Evolutionary conservation across 2,113 vertebrate species (phyloP), one percentile per base, ranked within the genome.

Genomic region (Cranoglanis bouderius): DNA sequence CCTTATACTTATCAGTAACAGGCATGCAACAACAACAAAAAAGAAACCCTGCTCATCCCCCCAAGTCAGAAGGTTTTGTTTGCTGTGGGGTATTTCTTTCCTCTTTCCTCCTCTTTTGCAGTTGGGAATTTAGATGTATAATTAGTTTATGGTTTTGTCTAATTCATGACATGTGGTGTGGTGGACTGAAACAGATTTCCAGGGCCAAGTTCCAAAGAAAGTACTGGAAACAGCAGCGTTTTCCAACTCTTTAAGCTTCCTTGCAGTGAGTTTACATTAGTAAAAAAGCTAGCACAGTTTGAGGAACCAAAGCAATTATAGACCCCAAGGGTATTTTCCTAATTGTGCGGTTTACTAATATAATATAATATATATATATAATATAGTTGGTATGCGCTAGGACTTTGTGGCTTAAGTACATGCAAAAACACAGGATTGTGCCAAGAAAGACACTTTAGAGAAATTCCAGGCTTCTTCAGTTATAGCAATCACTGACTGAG

Each of bases 101-200:
- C 63, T 82, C 85, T 84, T 89, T 90, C 89, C 78, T 82, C 85
- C 89, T 51, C 16, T 88, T 63, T 55, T 87, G 78, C 80, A 46
- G 82, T 89, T 92, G 92, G 92, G 90, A 92, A 94, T 92, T 93
- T 85, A 93, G 86, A 93, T 91, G 90, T 92, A 51, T 94, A 94
- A 95, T 93, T 92, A 93, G 90, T 94, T 89, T 92, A 94, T 92
- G 92, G 93, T 91, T 94, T 93, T 91, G 85, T 90, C 92, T 93
- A 94, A 95, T 94, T 91, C 92, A 83, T 88, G 89, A 89, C 92
- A 93, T 92, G 87, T 90, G 91, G 90, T 40, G 32, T 13, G 55
- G 75, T 35, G 51, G 85, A 40, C 84, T 90, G 82, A 72, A 85
- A 85, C 88, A 92, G 74, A 87, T 93, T 93, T 87, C 83, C 43